Conservation (phyloP, 2,797 vertebrate genomes). For the Triplophysa bombifrons region DNA sequence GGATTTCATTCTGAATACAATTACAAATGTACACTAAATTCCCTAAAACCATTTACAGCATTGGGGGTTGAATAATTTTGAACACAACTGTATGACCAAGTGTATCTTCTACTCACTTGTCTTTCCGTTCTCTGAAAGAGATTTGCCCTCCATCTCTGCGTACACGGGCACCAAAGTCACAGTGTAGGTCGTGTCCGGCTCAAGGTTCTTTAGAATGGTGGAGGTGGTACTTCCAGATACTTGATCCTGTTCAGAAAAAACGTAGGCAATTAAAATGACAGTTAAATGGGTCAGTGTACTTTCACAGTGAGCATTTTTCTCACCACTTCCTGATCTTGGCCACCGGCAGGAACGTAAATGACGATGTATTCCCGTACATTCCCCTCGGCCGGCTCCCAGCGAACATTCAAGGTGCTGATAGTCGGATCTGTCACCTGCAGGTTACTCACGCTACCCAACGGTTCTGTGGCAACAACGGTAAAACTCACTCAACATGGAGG, state of each 20-base stretch:
- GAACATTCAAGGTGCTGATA: conserved; percentile 88
- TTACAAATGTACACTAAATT: too few species aligned
- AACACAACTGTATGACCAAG: too few species aligned
- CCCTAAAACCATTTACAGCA: too few species aligned
- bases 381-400: conserved; percentile 94
- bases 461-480: conserved; percentile 71
- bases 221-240: conserved; percentile 86
- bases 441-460: conserved; percentile 87
- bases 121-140: conserved; percentile 83
- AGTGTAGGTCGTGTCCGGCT: conserved; percentile 86
- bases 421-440: conserved; percentile 90
- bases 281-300: too few species aligned
- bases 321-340: conserved; percentile 87
- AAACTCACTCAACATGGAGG: not conserved
- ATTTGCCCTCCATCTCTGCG: conserved; percentile 87
- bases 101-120: conserved; percentile 83
- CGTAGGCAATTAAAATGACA: not conserved
- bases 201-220: conserved; percentile 84
- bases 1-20: too few species aligned
- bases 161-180: conserved; percentile 89
- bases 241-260: conserved; percentile 77
- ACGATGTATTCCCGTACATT: conserved; percentile 91
- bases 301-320: conserved; percentile 29
- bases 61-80: too few species aligned
- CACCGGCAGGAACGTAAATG: conserved; percentile 79